Evolutionary conservation across 2,113 vertebrate species (phyloP), one percentile per base, ranked within the genome.

Genomic region (Fregetta grallaria): DNA sequence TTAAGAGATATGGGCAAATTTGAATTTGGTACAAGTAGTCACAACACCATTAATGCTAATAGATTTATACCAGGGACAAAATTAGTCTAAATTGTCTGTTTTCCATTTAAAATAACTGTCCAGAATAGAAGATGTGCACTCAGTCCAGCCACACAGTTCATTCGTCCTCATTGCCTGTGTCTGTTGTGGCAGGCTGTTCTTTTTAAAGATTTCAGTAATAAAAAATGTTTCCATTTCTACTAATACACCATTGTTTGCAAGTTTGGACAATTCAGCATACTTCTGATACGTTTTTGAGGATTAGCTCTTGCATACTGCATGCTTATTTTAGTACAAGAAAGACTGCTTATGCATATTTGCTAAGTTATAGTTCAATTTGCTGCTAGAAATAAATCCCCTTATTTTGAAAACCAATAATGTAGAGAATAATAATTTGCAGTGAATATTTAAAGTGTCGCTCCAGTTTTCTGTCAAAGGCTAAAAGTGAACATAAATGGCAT

Each of bases 241-340:
- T 85, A 85, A 72, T 70, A 72, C 0, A 2, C 30, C 7, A 34
- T 72, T 94, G n/a, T 84, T 91, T 58, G 20, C 59, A 68, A 61
- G 15, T 76, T 83, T 81, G 36, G 56, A 81, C 36, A 94, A 80
- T 67, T 86, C 42, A 86, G 22, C 27, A 53, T 73, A 78, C 42
- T 77, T 87, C 12, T 74, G 25, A 52, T 73, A 55, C 36, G 6
- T 70, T 90, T 85, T 58, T 88, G 73, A 96, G 47, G 23, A 80
- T 67, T 71, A 89, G 27, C 59, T 95, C 38, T 72, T 83, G 30
- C n/a, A 42, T 80, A 59, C 40, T 42, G 15, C 15, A 23, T 68
- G 14, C 56, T 91, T 88, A n/a, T 95, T 96, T 92, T 93, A 81
- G 77, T 16, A 61, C 42, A 76, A 93, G 63, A 78, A 52, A 40